Conservation (phyloP, 2,888 invertebrate genomes). For the Carabus problematicus region DNA sequence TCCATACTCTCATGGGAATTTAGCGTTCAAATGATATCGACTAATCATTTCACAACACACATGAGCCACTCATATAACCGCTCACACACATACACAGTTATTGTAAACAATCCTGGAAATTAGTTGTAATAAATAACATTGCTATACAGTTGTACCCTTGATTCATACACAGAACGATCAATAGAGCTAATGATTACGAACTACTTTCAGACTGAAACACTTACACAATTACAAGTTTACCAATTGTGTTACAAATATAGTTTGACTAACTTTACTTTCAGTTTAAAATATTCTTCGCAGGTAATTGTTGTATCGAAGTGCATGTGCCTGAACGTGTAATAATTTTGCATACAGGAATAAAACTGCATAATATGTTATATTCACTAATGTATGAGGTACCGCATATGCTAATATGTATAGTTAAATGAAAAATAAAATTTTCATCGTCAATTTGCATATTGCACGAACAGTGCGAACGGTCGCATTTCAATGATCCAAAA, state of each 20-base stretch:
- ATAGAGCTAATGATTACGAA: not conserved
- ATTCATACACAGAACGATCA: no score
- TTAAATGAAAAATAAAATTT: conserved; percentile 38
- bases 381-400: conserved; percentile 16
- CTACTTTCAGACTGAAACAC: conserved; percentile 1
- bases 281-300: not conserved
- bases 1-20: conserved; percentile 10
- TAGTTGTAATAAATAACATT: conserved; percentile 7
- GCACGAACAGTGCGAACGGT: conserved; percentile 8
- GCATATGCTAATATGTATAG: conserved; percentile 14
- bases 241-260: not conserved
- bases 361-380: no score
- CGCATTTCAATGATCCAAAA: conserved; percentile 18
- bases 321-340: not conserved
- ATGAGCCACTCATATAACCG: conserved; percentile 1
- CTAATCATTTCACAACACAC: not conserved
- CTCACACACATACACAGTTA: not conserved
- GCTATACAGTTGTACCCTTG: conserved; percentile 9
- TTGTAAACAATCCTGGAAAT: no score
- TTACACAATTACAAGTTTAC: not conserved
- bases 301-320: not conserved
- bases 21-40: not conserved
- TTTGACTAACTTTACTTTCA: not conserved
- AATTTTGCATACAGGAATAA: conserved; percentile 16
- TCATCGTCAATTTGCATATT: conserved; percentile 28